Percentiles rank a stretch among this genome's conserved stretches.
These are phyloP conservation scores for Anser brachyrhynchus DNA, from an alignment of 2,113 vertebrate species.

Conservation along the genomic window DNA sequence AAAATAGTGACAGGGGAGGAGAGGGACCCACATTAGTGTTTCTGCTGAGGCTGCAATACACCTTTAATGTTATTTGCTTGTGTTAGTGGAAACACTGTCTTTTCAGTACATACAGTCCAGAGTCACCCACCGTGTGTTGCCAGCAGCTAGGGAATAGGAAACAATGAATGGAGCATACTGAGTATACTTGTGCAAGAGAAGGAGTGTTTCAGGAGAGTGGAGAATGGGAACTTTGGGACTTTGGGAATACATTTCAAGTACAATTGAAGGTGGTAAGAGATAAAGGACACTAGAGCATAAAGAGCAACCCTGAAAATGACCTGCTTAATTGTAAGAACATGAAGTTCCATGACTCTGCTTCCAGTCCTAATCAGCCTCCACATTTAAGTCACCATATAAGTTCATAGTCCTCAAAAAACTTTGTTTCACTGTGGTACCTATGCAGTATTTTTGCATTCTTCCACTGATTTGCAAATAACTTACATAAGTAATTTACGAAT, in stretches of 20 bases:
- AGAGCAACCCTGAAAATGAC: background rate
- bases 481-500: background rate
- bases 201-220: background rate
- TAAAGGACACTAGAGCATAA: background rate
- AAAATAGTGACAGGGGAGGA: background rate
- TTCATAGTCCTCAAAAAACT: background rate
- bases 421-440: background rate
- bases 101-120: background rate
- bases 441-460: background rate
- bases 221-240: background rate
- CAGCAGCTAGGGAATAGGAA: background rate
- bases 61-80: background rate
- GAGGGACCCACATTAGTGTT: background rate
- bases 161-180: background rate
- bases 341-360: background rate
- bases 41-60: conserved; percentile 1
- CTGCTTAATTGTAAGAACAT: background rate
- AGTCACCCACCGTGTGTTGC: background rate
- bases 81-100: conserved; percentile 9
- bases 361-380: background rate
- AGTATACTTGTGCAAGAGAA: background rate
- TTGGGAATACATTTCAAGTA: background rate
- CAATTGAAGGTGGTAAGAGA: background rate
- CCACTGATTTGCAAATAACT: background rate
- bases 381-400: background rate